Base-by-base conservation (phyloP, 2,113 vertebrate species). In the Sakesphorus luctuosus region DNA sequence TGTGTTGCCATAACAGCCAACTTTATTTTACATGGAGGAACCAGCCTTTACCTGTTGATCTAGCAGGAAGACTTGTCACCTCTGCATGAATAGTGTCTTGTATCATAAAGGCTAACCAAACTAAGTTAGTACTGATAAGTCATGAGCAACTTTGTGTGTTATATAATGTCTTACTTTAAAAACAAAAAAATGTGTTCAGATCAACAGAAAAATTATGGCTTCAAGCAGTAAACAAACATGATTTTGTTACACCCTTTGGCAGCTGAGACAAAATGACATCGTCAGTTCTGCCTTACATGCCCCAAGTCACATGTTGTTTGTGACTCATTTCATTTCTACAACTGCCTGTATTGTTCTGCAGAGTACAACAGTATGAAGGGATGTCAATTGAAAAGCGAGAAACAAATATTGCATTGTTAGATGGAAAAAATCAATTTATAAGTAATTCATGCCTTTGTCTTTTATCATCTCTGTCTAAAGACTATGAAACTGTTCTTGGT, bases 271-370 rank as follows among this genome's bases (percentile, higher is more conserved):
- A 67, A 93, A 46, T 79, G 44, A 76, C 71, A 76, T 25, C 71
- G 35, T 95, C 84, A 95, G 81, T 83, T 95, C 72, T 94, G 89
- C 53, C 75, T 92, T 83, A 31, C 63, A 68, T 86, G 78, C 21
- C 40, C 31, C 14, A 58, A 96, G 78, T 92, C 95, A 96, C 36
- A 15, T 89, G 97, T 44, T 83, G 53, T 82, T 94, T 89, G 53
- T 94, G 94, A 96, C 80, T 96, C 83, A 96, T 88, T 85, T 90
- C 2, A 24, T 74, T 87, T 95, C 76, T 95, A 95, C 88, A 95
- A 92, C 90, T 92, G 86, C 28, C 29, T 93, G 55, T 81, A 91
- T 89, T 96, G 89, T 95, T 92, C 77, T 83, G 43, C 29, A 75
- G 82, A 82, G 24, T 35, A 72, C 59, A 91, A 86, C 80, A 47